Conservation (phyloP, 2,113 vertebrate genomes). For the Herpetotheres cachinnans region DNA sequence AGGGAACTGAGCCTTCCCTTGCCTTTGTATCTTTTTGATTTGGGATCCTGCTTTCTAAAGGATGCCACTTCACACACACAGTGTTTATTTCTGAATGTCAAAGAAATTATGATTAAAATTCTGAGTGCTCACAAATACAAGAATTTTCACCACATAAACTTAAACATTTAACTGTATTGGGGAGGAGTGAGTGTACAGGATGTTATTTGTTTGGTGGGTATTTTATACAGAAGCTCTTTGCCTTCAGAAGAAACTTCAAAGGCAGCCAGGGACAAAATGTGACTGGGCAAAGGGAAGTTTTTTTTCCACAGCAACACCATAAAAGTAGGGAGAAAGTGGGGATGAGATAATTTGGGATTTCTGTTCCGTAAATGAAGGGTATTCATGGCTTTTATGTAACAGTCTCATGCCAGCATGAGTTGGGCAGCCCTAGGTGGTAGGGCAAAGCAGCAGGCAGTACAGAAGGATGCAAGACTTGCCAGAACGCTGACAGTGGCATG, state of each 20-base stretch:
- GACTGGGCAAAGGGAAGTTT: background rate
- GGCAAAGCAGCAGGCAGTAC: background rate
- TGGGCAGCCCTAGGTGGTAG: background rate
- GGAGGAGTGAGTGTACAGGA: background rate
- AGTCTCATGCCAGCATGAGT: background rate
- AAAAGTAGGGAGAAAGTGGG: background rate
- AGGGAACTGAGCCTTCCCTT: constrained; percentile 43
- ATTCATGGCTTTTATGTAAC: background rate
- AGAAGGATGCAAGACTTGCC: background rate
- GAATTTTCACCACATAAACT: background rate
- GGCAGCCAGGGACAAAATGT: background rate
- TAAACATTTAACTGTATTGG: background rate
- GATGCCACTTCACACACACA: constrained; percentile 18
- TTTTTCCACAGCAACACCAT: background rate
- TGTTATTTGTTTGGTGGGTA: background rate
- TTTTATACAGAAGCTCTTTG: background rate
- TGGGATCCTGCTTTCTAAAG: constrained; percentile 45
- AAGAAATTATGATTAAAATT: constrained; percentile 58
- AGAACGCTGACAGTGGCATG: background rate
- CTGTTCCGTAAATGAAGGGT: background rate
- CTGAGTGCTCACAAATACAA: constrained; percentile 24
- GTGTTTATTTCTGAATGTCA: constrained; percentile 63
- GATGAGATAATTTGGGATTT: background rate
- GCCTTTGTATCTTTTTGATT: constrained; percentile 15
- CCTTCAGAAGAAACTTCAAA: constrained; percentile 40